Conservation (phyloP, 2,113 vertebrate genomes). For the Sitta europaea region DNA sequence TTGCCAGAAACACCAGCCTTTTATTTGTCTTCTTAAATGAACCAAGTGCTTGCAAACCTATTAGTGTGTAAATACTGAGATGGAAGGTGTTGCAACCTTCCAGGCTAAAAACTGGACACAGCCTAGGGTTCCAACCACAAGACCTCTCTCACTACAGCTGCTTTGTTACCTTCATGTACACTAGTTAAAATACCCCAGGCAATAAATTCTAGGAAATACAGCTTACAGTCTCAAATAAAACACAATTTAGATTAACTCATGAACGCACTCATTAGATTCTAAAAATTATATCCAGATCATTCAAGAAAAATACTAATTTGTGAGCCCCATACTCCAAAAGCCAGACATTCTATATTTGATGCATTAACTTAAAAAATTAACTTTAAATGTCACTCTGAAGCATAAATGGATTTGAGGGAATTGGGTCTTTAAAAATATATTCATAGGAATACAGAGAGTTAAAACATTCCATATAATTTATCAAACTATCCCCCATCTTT, state of each 20-base stretch:
- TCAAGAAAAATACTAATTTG: neutral
- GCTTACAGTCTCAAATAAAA: neutral
- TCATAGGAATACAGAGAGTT: neutral
- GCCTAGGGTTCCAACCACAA: neutral
- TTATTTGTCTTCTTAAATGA: neutral
- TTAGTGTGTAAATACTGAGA: neutral
- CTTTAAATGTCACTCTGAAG: neutral
- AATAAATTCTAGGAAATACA: neutral
- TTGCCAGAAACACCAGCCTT: neutral
- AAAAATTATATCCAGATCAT: neutral
- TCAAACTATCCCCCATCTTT: neutral
- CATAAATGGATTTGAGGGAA: neutral
- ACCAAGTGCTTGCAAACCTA: neutral
- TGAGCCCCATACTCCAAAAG: neutral
- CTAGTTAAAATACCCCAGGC: neutral
- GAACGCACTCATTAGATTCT: neutral
- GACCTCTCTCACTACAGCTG: neutral
- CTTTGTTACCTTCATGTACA: neutral
- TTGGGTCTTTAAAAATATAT: neutral
- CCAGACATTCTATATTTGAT: neutral
- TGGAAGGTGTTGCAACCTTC: neutral
- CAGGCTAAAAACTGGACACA: neutral
- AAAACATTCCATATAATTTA: neutral
- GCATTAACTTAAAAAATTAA: neutral
- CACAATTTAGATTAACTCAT: neutral